A percentile compares a stretch with the other conserved stretches of the same genome.
Evolutionary conservation across 2,113 vertebrate genomes (phyloP).

Genomic region (Vidua macroura): DNA sequence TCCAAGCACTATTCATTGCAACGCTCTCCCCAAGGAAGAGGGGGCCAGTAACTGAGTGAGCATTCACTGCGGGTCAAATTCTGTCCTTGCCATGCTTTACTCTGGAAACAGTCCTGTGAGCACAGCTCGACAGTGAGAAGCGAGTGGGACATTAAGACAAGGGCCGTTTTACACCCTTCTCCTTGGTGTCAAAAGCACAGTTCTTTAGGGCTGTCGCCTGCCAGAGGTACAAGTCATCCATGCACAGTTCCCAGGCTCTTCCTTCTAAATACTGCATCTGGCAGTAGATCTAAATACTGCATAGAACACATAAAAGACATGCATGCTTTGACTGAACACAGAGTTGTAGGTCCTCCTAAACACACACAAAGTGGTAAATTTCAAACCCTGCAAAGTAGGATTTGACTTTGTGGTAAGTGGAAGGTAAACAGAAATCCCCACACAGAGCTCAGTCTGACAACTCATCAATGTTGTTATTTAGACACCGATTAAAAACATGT

Average conservation of each 20-base stretch:
- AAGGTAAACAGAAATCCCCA: neutral
- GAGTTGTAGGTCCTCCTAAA: neutral
- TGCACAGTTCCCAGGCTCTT: neutral
- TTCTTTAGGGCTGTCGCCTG: rapidly evolving
- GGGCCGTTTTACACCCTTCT: neutral
- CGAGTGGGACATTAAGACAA: rapidly evolving
- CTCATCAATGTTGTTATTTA: neutral
- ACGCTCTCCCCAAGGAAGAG: neutral
- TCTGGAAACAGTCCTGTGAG: neutral
- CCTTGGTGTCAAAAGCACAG: too few species aligned
- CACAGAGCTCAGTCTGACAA: neutral
- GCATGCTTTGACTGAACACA: neutral
- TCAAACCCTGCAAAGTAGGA: neutral
- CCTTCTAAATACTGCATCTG: neutral
- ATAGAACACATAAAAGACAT: rapidly evolving
- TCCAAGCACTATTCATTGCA: neutral
- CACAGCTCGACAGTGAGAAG: rapidly evolving
- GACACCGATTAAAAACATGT: neutral
- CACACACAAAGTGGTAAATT: neutral
- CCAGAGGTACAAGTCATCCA: rapidly evolving
- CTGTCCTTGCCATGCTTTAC: neutral
- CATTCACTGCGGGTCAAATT: neutral
- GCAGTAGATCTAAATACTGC: neutral
- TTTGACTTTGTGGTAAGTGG: neutral
- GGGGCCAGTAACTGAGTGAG: neutral